phyloP scores from a whole-genome alignment of 2,888 invertebrate species.

The Oscheius myriophilus region DNA sequence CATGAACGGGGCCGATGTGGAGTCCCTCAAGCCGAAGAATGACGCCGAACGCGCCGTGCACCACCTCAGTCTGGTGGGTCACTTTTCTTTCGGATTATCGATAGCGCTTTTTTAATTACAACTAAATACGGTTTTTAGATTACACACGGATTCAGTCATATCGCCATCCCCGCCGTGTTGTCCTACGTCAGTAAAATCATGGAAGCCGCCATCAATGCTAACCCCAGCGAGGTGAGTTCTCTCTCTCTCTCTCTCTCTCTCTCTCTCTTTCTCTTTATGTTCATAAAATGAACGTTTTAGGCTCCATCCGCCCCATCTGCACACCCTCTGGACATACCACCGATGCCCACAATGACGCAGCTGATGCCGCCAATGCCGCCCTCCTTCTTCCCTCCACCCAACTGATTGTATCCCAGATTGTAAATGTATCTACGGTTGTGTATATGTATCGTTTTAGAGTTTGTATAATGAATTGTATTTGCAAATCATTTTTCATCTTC shows the following conservation, averaged over 20 bases:
- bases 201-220: neutral
- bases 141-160: conserved; percentile 29
- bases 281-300: too few species aligned
- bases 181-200: too few species aligned
- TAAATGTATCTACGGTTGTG: too few species aligned
- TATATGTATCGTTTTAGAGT: too few species aligned
- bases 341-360: too few species aligned
- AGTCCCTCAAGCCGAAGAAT: neutral
- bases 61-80: conserved; percentile 16
- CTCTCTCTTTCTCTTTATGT: conserved; percentile 8
- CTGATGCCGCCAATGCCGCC: too few species aligned
- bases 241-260: conserved; percentile 20
- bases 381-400: too few species aligned
- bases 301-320: too few species aligned
- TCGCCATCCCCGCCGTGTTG: neutral
- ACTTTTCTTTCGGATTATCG: neutral
- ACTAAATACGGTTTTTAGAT: conserved; percentile 2
- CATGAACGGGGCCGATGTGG: neutral
- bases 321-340: too few species aligned
- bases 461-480: too few species aligned
- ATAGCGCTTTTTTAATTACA: neutral
- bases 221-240: neutral
- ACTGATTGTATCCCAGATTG: too few species aligned
- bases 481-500: too few species aligned
- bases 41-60: neutral